These are phyloP conservation scores for Rachycentron canadum DNA, from an alignment of 2,797 vertebrate genomes.

Conservation along the genomic window DNA sequence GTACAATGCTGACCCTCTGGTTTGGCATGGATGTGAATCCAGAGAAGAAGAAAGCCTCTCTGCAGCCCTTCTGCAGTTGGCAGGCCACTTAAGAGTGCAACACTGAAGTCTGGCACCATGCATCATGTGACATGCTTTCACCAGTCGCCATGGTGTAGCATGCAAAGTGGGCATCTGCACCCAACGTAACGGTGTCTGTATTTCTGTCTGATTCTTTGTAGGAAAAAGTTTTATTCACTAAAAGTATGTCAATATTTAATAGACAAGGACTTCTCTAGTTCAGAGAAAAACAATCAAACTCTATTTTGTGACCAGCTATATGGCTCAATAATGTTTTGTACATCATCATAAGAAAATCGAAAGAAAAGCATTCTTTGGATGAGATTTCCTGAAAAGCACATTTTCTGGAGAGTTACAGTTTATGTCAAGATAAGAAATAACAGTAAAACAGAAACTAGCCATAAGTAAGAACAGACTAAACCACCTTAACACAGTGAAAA, in stretches of 20 bases:
- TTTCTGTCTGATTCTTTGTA: background rate
- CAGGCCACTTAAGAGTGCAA: conserved; percentile 73
- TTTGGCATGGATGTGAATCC: conserved; percentile 76
- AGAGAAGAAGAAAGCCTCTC: conserved; percentile 69
- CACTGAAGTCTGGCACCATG: conserved; percentile 70
- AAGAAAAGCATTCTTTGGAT: background rate
- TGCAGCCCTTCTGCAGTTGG: conserved; percentile 65
- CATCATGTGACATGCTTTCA: conserved; percentile 80
- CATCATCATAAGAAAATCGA: no score
- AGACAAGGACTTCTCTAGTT: background rate
- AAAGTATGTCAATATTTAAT: background rate
- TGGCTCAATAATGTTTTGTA: background rate
- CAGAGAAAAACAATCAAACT: background rate
- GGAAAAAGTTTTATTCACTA: background rate
- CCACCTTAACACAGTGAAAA: conserved; percentile 1
- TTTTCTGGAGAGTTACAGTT: background rate
- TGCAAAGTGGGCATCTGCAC: conserved; percentile 54
- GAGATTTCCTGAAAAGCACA: background rate
- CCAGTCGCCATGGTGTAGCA: conserved; percentile 58
- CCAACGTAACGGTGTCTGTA: conserved; percentile 8
- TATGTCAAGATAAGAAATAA: background rate
- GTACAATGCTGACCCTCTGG: conserved; percentile 71
- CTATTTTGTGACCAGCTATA: background rate
- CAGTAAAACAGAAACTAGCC: background rate
- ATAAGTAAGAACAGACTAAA: conserved; percentile 8